Conservation (phyloP, 2,113 vertebrate species). For the Bungarus multicinctus region DNA sequence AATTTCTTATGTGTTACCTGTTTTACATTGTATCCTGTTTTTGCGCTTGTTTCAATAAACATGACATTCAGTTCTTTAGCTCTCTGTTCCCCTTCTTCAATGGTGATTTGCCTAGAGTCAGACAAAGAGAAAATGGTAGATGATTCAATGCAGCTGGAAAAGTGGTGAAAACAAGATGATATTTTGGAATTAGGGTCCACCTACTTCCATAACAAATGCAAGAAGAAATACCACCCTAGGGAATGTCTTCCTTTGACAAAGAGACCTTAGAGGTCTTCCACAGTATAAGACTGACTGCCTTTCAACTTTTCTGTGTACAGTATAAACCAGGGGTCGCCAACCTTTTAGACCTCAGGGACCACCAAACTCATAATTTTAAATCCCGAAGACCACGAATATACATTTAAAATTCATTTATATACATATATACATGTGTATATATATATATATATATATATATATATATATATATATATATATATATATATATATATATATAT, state of each 20-base stretch:
- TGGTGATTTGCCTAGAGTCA: constrained; percentile 83
- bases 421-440: no score
- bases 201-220: background rate
- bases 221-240: background rate
- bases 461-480: no score
- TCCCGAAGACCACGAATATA: no score
- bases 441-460: no score
- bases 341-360: no score
- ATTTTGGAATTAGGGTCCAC: background rate
- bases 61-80: constrained; percentile 92
- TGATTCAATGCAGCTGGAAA: background rate
- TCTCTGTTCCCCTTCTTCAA: constrained; percentile 88
- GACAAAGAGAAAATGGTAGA: background rate
- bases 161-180: background rate
- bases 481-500: no score
- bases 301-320: background rate
- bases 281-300: background rate
- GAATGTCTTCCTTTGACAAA: background rate
- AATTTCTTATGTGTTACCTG: constrained; percentile 56
- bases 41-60: constrained; percentile 84
- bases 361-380: no score
- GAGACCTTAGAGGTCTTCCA: background rate
- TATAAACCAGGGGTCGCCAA: no score
- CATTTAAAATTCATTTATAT: no score
- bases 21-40: constrained; percentile 74